Evolutionary conservation across 2,113 vertebrate genomes (phyloP).

Genomic region (Probosciger aterrimus): DNA sequence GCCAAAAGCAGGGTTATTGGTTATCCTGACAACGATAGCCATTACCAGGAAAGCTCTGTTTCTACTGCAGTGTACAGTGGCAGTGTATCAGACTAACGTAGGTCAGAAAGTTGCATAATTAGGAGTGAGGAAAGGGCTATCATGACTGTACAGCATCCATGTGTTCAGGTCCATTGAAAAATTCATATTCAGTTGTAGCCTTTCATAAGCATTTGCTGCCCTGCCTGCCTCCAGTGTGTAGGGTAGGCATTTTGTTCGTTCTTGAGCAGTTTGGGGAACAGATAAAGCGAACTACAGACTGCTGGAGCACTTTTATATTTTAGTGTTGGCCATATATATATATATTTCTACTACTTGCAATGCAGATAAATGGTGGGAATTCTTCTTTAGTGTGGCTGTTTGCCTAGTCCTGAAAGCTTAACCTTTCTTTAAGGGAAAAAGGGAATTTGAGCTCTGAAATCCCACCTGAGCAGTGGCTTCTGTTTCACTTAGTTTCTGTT

Average conservation of each 20-base stretch:
- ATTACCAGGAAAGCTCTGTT: neutral
- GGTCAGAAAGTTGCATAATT: neutral
- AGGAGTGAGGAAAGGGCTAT: neutral
- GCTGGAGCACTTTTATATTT: neutral
- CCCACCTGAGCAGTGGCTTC: neutral
- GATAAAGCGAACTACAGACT: fast-evolving
- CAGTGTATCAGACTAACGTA: neutral
- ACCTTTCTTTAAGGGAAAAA: neutral
- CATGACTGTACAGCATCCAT: fast-evolving
- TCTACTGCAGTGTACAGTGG: neutral
- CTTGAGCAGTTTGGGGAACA: neutral
- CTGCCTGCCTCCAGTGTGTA: neutral
- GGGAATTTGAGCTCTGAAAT: neutral
- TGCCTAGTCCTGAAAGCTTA: neutral
- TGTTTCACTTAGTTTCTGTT: neutral
- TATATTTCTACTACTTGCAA: neutral
- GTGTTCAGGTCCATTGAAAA: neutral
- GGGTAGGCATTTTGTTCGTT: neutral
- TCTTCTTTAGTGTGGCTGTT: neutral
- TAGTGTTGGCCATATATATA: neutral
- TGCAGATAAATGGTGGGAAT: neutral
- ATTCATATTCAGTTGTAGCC: neutral
- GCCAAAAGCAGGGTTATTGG: neutral
- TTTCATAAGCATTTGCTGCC: neutral
- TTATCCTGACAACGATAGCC: neutral